Evolutionary conservation across 2,113 vertebrate species (phyloP), one percentile per base, ranked within the genome.

Genomic region (Salvelinus alpinus): DNA sequence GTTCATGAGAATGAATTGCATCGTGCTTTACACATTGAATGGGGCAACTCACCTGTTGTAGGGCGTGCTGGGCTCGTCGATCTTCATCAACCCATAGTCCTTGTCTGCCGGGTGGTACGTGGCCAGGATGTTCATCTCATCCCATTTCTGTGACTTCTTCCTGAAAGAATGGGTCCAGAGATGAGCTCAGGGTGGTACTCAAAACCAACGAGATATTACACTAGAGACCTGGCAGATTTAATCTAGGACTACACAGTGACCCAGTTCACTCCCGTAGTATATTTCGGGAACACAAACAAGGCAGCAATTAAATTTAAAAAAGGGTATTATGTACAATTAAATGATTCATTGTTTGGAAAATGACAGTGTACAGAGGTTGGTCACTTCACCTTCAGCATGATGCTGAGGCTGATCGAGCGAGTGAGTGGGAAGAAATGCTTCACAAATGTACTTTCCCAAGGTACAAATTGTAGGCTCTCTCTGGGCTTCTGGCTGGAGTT

Each of bases 61-160:
- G 20, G 98, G 98, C 57, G 98, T 99, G 86, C 95, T 97, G 48
- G 98, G 98, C 84, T 99, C 98, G 77, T 99, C 98, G 18, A 99
- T 99, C 92, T 99, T 99, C 97, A 99, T 99, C 86, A 98, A 87
- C 48, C 98, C 98, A 48, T 99, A 99, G 88, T 99, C 98, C 90
- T 99, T 99, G 87, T 96, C 96, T 18, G 96, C 91, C 65, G 98
- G 98, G 86, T 99, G 98, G 85, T 99, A 99, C 0, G 98, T 99
- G 7, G 98, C 97, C 80, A 99, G 89, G 89, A 99, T 99, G 88
- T 99, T 99, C 98, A 99, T 99, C 89, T 99, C 98, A 88, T 99
- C 98, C 98, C 98, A 99, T 87, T 97, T 99, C 90, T 97, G 96
- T 0, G 95, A 97, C 81, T 99, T 99, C 91, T 99, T 99, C 86